A percentile compares a stretch with the other conserved stretches of the same genome.
These are phyloP conservation scores for Aythya baeri DNA, from an alignment of 2,113 vertebrate species.

Conservation along the genomic window DNA sequence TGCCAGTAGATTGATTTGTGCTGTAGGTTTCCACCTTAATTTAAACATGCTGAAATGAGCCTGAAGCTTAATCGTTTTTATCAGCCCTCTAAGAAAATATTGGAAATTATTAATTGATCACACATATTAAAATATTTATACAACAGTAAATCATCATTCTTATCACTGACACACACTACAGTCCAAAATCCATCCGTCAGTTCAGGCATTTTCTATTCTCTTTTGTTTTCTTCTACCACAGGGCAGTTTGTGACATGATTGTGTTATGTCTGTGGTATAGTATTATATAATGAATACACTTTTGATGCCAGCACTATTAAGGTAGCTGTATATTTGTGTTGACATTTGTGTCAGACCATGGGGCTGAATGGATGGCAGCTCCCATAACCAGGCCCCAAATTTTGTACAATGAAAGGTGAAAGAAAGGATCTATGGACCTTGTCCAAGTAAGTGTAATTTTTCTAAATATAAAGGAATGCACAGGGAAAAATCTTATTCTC, in stretches of 20 bases:
- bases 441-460: background rate
- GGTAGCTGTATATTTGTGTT: background rate
- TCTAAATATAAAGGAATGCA: background rate
- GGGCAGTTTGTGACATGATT: background rate
- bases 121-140: constrained; percentile 44
- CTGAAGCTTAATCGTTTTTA: constrained; percentile 48
- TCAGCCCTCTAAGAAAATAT: constrained; percentile 47
- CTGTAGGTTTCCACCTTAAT: constrained; percentile 21
- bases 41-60: constrained; percentile 50
- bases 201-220: background rate
- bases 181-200: constrained; percentile 27
- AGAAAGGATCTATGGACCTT: background rate
- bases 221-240: background rate
- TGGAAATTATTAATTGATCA: constrained; percentile 57
- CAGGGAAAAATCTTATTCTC: background rate
- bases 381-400: background rate
- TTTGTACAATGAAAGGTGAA: background rate
- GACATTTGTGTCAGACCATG: background rate
- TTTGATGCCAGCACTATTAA: background rate
- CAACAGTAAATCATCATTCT: constrained; percentile 21
- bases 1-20: constrained; percentile 46
- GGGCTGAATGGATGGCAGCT: background rate
- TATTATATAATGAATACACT: background rate
- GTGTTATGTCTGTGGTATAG: background rate
- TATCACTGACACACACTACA: background rate